Evolutionary conservation across 2,888 invertebrate species (phyloP).

Genomic region (Scrobipalpa atriplicella): DNA sequence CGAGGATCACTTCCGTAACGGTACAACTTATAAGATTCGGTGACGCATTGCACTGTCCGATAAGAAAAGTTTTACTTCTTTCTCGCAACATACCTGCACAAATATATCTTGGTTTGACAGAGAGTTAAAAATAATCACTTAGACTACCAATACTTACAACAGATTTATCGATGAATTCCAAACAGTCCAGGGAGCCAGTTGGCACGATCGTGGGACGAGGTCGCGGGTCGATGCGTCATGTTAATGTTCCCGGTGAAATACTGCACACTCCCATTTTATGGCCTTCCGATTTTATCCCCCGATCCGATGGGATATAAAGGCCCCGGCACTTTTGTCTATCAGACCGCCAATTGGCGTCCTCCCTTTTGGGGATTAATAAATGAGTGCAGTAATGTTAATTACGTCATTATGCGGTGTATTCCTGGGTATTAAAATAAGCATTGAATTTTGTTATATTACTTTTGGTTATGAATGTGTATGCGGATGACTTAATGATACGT

Average conservation of each 20-base stretch:
- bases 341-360: slow-evolving; percentile 18
- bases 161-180: neutral
- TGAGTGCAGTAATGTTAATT: slow-evolving; percentile 7
- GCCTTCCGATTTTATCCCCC: slow-evolving; percentile 60
- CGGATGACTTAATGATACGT: too few relatives aligned
- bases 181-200: slow-evolving; percentile 56
- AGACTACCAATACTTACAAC: neutral
- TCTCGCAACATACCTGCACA: too few relatives aligned
- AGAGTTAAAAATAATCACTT: too few relatives aligned
- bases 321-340: slow-evolving; percentile 23
- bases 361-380: slow-evolving; percentile 6
- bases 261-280: slow-evolving; percentile 62
- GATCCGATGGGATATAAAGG: slow-evolving; percentile 40
- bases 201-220: slow-evolving; percentile 53
- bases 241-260: slow-evolving; percentile 66
- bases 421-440: neutral
- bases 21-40: too few relatives aligned
- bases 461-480: too few relatives aligned
- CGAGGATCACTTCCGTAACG: too few relatives aligned
- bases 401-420: neutral
- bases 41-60: too few relatives aligned
- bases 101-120: too few relatives aligned
- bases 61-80: too few relatives aligned
- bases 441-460: too few relatives aligned
- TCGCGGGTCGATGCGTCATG: slow-evolving; percentile 66